Evolutionary conservation across 2,113 vertebrate genomes (phyloP), one percentile per base, ranked within the genome.

Genomic region (Coracopsis vasa): DNA sequence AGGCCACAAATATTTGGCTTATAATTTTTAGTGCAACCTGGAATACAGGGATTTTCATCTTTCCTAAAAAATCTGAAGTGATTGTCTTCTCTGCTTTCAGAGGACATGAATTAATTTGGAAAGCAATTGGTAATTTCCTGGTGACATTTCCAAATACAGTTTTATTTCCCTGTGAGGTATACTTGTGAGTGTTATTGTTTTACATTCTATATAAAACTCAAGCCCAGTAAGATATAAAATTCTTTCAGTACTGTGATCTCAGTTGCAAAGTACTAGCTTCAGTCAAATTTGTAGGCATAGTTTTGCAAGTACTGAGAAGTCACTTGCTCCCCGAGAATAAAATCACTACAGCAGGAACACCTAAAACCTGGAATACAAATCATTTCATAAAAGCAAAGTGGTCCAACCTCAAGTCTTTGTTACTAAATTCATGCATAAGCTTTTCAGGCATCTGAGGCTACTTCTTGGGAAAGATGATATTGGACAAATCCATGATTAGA

Each of bases 401-500:
- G 66, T 85, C 87, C 90, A 94, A 84, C 83, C 88, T 95, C 86
- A 94, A 86, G 70, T 94, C 86, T 39, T 82, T 91, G 91, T 97
- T 91, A 87, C 93, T 97, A 92, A 96, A 47, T 92, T 93, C 94
- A 91, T 97, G 91, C 94, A 95, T 97, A 94, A 95, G 92, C 88
- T 97, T 97, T 97, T 97, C 82, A 95, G 67, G 58, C 29, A 83
- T 92, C 74, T 90, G 93, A 96, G 37, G 73, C 94, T 81, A 81
- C 96, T 97, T 96, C 86, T 97, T 96, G 93, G 95, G 82, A 96
- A 98, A 96, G 95, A 94, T 96, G 96, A 96, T 97, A 96, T 87
- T 97, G 97, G 94, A 94, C 85, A 97, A 97, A 97, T 97, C 94
- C 86, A 66, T 91, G 73, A 97, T 97, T 97, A 97, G 97, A 97